Evolutionary conservation across 2,113 vertebrate species (phyloP).

Genomic region (Montifringilla adamsi): DNA sequence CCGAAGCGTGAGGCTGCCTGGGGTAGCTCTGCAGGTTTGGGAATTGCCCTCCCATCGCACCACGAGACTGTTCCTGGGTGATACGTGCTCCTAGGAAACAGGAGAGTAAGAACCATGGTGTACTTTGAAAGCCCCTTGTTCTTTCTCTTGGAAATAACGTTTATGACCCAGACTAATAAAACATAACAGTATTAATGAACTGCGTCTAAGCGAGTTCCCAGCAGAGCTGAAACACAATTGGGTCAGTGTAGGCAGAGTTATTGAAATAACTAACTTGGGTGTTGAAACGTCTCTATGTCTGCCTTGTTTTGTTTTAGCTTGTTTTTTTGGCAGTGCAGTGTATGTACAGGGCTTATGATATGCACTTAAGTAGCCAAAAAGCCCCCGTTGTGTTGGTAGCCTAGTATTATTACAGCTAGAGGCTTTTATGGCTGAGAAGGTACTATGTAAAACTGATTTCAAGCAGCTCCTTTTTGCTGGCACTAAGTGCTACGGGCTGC

Average conservation of each 20-base stretch:
- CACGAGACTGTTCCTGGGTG: fast-evolving
- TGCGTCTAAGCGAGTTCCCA: not conserved
- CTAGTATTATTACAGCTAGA: not conserved
- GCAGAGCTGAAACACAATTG: not conserved
- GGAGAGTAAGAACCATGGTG: not conserved
- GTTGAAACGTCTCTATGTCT: constrained; percentile 16
- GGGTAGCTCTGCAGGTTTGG: not conserved
- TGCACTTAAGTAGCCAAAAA: not conserved
- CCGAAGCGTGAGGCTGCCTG: not conserved
- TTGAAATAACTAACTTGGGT: not conserved
- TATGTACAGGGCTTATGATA: not conserved
- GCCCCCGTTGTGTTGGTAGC: not conserved
- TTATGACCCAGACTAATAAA: not conserved
- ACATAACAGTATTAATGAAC: not conserved
- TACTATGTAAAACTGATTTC: not conserved
- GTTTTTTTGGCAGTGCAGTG: not conserved
- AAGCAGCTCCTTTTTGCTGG: not conserved
- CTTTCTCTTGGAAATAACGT: not conserved
- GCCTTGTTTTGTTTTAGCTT: constrained; percentile 32
- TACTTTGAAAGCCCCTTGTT: not conserved
- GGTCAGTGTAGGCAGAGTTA: constrained; percentile 34
- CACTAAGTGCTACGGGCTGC: not conserved
- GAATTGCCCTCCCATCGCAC: fast-evolving
- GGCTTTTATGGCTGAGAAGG: not conserved
- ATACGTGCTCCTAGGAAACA: not conserved